Conservation (phyloP, 2,888 invertebrate species). For the Apodemia duryi region DNA sequence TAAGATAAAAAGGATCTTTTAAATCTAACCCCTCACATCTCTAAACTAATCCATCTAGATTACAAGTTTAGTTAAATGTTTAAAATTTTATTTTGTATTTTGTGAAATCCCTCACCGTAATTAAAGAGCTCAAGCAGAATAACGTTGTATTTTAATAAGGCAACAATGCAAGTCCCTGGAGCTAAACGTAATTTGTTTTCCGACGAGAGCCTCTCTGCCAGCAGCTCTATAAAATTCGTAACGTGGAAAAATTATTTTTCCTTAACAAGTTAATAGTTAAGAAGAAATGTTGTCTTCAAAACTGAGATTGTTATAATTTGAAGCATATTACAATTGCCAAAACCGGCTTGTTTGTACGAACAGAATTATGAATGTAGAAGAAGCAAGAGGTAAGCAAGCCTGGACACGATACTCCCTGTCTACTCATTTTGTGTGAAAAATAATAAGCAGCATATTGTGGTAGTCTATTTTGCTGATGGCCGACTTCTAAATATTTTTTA, state of each 20-base stretch:
- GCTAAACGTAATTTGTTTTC: slow-evolving; percentile 52
- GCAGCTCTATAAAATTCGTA: slow-evolving; percentile 31
- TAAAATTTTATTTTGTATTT: background rate
- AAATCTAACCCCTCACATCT: background rate
- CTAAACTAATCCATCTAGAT: background rate
- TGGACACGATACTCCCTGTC: too few relatives aligned
- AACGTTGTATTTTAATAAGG: slow-evolving; percentile 35
- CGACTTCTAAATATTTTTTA: too few relatives aligned
- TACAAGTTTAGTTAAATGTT: background rate
- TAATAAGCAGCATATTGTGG: background rate
- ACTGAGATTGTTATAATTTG: background rate
- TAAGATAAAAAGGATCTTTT: background rate
- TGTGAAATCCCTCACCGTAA: background rate
- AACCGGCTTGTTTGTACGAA: background rate
- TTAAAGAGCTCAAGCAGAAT: slow-evolving; percentile 19
- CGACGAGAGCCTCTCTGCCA: slow-evolving; percentile 42
- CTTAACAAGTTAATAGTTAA: slow-evolving; percentile 3
- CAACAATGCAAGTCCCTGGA: slow-evolving; percentile 41
- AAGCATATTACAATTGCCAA: too few relatives aligned
- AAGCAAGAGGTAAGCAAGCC: background rate
- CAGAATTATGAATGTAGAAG: background rate
- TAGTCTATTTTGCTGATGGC: too few relatives aligned
- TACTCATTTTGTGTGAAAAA: background rate
- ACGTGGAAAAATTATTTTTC: slow-evolving; percentile 6
- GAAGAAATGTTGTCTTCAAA: background rate